These are phyloP conservation scores for Spatulosminthurus flaviceps DNA, from an alignment of 2,888 invertebrate genomes.

Conservation along the genomic window DNA sequence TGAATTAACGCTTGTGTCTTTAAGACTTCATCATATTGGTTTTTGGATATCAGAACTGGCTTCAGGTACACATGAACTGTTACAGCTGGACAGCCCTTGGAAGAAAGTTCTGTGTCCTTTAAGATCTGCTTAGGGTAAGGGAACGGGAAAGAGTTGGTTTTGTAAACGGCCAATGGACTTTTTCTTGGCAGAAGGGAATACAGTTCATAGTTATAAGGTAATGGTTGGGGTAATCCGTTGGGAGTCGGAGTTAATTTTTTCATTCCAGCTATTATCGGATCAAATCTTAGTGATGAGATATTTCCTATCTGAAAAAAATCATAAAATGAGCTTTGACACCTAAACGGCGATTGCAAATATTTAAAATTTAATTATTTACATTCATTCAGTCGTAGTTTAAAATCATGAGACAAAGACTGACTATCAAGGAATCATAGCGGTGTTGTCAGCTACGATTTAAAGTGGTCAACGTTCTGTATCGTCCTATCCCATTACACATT, in stretches of 20 bases:
- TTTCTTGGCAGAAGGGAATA: constrained; percentile 34
- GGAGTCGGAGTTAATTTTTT: no score
- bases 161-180: constrained; percentile 24
- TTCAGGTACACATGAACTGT: constrained; percentile 11
- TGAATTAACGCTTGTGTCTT: no score
- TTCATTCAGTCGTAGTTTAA: no score
- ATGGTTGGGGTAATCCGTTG: background rate
- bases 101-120: background rate
- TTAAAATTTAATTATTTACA: no score
- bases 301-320: background rate
- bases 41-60: background rate
- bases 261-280: constrained; percentile 23
- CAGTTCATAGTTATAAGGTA: constrained; percentile 41
- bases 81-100: background rate
- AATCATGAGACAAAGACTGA: no score
- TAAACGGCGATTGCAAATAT: no score
- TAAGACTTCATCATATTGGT: background rate
- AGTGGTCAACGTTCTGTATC: no score
- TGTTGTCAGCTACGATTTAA: no score
- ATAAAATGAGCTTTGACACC: no score
- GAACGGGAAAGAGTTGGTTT: constrained; percentile 32
- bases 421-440: no score
- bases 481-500: no score
- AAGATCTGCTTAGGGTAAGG: background rate
- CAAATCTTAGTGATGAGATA: background rate